Percentiles rank a stretch among this genome's conserved stretches.
Conservation (phyloP, 2,797 vertebrate species). For the Siniperca scherzeri region DNA sequence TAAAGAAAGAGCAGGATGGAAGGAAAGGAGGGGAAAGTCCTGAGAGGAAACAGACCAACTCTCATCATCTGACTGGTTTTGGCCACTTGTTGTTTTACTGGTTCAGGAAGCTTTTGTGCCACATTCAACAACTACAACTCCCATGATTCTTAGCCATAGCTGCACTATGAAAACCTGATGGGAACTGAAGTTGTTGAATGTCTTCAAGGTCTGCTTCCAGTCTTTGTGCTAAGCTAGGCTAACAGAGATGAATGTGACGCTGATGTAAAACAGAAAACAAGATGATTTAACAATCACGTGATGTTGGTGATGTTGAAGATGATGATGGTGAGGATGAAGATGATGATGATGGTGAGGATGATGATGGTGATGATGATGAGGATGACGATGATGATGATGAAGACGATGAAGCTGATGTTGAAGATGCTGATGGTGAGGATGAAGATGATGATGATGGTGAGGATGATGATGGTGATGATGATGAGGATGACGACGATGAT, state of each 20-base stretch:
- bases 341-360: too few relatives aligned
- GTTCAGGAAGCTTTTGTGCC: neutral
- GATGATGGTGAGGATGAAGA: too few relatives aligned
- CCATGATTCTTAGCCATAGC: neutral
- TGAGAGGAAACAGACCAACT: constrained; percentile 24
- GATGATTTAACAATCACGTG: neutral
- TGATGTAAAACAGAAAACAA: neutral
- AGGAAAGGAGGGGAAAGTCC: constrained; percentile 15
- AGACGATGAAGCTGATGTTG: too few relatives aligned
- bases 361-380: too few relatives aligned
- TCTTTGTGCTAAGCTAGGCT: neutral
- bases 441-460: too few relatives aligned
- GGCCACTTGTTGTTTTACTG: neutral
- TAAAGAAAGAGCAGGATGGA: neutral
- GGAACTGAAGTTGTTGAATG: neutral
- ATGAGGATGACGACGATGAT: too few relatives aligned
- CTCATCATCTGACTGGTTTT: constrained; percentile 26
- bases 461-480: too few relatives aligned
- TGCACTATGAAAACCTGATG: neutral
- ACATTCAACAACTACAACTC: neutral
- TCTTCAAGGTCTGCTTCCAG: neutral
- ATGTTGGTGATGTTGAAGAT: too few relatives aligned
- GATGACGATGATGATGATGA: neutral
- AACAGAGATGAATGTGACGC: neutral
- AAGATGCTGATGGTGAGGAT: too few relatives aligned